Base-by-base conservation (phyloP, 2,113 vertebrate species). In the Amphilophus citrinellus region DNA sequence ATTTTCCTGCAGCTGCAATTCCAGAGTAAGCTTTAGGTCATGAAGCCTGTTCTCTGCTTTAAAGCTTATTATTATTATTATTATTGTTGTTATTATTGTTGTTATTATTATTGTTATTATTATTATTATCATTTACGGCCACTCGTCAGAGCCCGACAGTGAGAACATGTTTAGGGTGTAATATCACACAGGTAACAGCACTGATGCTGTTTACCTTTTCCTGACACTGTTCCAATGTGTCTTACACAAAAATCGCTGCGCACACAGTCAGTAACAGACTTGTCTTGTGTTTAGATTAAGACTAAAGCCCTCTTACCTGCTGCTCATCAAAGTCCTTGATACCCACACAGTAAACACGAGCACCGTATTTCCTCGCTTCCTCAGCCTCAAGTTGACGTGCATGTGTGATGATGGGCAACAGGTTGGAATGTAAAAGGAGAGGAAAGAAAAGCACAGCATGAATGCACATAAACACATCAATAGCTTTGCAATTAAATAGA, bases 291-390 rank as follows among this genome's bases (percentile, higher is more conserved):
- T 76, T 66, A 82, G 79, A 81, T 73, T 87, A 88, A 78, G 35
- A 86, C 62, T 14, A 9, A 15, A 57, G 79, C 62, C 86, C 37
- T 53, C 93, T 95, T 94, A 99, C 98, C 96, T 99, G 98, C 62
- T 96, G 95, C 95, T 97, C 97, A 22, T 97, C 96, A 88, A 98
- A 99, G 93, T 98, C 97, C 56, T 97, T 97, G 80, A 99, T 97
- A 0, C 98, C 98, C 32, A 99, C 97, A 37, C 98, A 99, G 88
- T 98, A 99, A 84, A 99, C 97, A 82, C 97, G 96, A 1, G 98
- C 98, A 27, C 98, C 98, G 11, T 96, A 94, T 1, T 85, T 88
- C 86, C 98, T 96, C 60, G 98, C 96, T 56, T 84, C 77, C 0
- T 94, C 73, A 60, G 98, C 98, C 98, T 99, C 88, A n/a, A 39